Evolutionary conservation across 2,888 invertebrate genomes (phyloP), one percentile per base, ranked within the genome.

Genomic region (Anoplius nigerrimus): DNA sequence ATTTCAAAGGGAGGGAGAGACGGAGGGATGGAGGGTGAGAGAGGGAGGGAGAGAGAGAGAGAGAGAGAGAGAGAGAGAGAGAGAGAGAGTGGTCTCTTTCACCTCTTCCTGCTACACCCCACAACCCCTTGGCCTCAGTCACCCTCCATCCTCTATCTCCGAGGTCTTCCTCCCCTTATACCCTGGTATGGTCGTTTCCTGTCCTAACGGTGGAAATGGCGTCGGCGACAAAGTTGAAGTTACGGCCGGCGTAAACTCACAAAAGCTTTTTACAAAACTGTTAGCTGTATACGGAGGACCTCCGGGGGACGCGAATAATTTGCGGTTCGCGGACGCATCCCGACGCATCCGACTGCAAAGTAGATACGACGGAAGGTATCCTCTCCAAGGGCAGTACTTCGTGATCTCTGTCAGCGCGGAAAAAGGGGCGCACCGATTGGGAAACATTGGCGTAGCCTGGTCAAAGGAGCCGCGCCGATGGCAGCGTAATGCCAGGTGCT

Each of bases 181-280:
- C 51, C 66, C 56, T 46, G 76, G 61, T 56, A 57, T 54, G 65
- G 77, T 72, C 70, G 74, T 79, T 71, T 79, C 74, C 67, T 71
- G 79, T 78, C 71, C 77, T 69, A 18, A 72, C 69, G 69, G 75
- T 67, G 59, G 77, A 64, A 72, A 71, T 71, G 70, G 77, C 75
- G 75, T 73, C 77, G 71, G 68, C 82, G 80, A 81, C 82, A 87
- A 87, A 87, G 78, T 83, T 82, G 82, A 79, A 87, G 82, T 87
- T 87, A 87, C 83, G 85, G 75, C 62, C 72, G 62, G 68, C 80
- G 74, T 78, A 82, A 86, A 86, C 86, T 84, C 84, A 80, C 86
- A 82, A 87, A 87, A 87, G 86, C 87, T 87, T 86, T 87, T 84
- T 86, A 85, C 84, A 83, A 85, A 85, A 85, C 83, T 82, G 81